These are phyloP conservation scores for Acanthoscelides obtectus DNA, from an alignment of 2,888 invertebrate genomes.

Conservation along the genomic window DNA sequence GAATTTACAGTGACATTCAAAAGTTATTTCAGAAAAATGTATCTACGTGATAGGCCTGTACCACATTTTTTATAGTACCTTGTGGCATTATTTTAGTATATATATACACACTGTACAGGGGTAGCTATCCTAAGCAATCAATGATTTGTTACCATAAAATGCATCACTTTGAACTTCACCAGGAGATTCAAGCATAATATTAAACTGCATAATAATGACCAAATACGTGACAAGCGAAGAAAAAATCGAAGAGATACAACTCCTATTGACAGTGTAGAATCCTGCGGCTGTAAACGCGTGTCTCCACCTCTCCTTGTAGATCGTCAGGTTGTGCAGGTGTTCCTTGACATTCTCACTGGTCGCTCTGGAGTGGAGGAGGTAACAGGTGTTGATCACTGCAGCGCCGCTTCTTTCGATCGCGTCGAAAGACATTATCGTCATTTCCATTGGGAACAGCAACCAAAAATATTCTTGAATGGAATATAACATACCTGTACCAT, in stretches of 20 bases:
- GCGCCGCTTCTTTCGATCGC: background rate
- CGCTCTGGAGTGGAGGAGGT: conserved; percentile 1
- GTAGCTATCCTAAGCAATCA: no score
- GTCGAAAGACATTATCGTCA: conserved; percentile 5
- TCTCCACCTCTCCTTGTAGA: conserved; percentile 3
- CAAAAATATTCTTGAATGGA: no score
- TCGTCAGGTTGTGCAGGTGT: conserved; percentile 1
- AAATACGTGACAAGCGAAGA: conserved; percentile 2
- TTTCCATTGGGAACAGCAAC: background rate
- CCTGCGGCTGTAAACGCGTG: conserved; percentile 5
- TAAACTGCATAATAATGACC: conserved; percentile 8
- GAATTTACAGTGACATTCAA: no score
- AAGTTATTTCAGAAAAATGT: no score
- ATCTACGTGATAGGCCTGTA: no score
- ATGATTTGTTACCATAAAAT: no score
- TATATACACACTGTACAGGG: no score
- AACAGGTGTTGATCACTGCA: conserved; percentile 1
- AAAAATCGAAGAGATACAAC: conserved; percentile 4
- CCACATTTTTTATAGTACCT: no score
- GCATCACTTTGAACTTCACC: no score
- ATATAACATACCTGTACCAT: no score
- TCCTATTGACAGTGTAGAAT: conserved; percentile 6
- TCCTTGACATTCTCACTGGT: conserved; percentile 1
- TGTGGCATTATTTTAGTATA: no score
- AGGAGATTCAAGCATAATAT: no score